Conservation (phyloP, 2,888 invertebrate genomes). For the Dioctria rufipes region DNA sequence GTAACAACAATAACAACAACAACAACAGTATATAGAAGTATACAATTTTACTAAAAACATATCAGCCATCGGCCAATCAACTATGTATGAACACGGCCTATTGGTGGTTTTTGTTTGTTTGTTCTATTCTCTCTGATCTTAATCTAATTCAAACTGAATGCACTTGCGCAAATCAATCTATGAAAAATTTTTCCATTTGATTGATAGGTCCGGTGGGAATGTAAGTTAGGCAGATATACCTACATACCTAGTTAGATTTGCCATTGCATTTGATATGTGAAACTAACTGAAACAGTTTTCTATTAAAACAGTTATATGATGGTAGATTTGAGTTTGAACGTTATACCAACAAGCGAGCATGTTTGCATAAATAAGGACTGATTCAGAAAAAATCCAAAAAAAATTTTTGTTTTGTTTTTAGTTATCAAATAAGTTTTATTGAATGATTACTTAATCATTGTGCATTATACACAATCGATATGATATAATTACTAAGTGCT, state of each 20-base stretch:
- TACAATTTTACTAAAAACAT: background rate
- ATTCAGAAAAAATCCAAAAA: no score
- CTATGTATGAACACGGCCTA: background rate
- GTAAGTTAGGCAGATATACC: conserved; percentile 9
- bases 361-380: background rate
- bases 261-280: conserved; percentile 26
- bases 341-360: background rate
- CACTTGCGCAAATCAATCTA: conserved; percentile 52
- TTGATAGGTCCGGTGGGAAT: conserved; percentile 51
- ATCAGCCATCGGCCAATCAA: background rate
- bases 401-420: no score
- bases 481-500: no score
- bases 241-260: conserved; percentile 20
- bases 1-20: conserved; percentile 1
- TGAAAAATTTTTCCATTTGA: conserved; percentile 47
- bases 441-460: no score
- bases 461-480: no score
- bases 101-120: conserved; percentile 33
- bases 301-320: background rate
- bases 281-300: conserved; percentile 18
- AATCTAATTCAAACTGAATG: conserved; percentile 44
- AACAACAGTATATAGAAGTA: background rate
- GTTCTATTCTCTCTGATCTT: conserved; percentile 15
- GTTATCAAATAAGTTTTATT: no score
- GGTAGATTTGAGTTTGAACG: background rate